Base-by-base conservation (phyloP, 2,113 vertebrate genomes). In the Circaetus cinerascens region DNA sequence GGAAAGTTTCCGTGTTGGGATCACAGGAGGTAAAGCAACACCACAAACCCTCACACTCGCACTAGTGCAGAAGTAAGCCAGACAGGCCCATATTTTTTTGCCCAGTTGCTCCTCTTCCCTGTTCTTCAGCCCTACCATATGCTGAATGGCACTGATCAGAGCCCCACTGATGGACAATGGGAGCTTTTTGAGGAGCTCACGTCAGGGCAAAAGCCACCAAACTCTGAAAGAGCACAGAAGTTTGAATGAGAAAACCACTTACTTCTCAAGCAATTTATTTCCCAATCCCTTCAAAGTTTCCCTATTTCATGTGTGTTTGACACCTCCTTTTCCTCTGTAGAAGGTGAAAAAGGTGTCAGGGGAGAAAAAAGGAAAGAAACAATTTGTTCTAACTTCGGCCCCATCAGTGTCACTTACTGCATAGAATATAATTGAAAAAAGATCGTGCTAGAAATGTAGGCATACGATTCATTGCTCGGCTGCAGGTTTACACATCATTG, bases 131-230 rank as follows among this genome's bases (percentile, higher is more conserved):
- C 41, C 29, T 16, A 19, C 29, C 10, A 0, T 2, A 11, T 20
- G 41, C 51, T 60, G 34, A n/a, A 8, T 3, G 1, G 16, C 27
- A 40, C 9, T 6, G 29, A 55, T 17, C 25, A 5, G 9, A 78
- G 19, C 41, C 2, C 0, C 5, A 7, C 45, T 2, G 3, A 11
- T 0, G 1, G 43, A 32, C 21, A n/a, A 20, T 0, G 1, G 25
- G 20, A 90, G 29, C 17, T 68, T 36, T 38, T 64, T 2, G 3
- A 75, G 34, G 40, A 43, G 21, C 36, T 43, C 41, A 13, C 1
- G 0, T 15, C 12, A 8, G 41, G 41, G 8, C 48, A 82, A 74
- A 80, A 93, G 18, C 30, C 57, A 72, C 34, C 17, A 57, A 76
- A 62, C 9, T 30, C 73, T 1, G 0, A 21, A 46, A 13, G 5